phyloP scores from a whole-genome alignment of 1,140 invertebrate genomes.

The Drosophila ananassae region DNA sequence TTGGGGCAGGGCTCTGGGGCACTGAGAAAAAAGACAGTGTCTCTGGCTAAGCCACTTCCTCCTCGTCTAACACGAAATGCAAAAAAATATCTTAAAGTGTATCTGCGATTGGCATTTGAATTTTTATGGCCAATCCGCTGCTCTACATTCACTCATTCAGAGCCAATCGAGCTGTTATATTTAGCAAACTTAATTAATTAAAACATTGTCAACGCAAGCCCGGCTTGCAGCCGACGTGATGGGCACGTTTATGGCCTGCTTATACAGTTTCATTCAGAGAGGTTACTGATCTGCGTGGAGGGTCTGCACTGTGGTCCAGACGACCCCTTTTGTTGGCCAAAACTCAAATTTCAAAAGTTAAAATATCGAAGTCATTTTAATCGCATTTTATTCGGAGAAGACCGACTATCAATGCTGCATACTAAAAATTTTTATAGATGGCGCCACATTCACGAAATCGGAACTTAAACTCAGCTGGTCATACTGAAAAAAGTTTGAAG shows the following conservation, averaged over 20 bases:
- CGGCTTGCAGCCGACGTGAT: conserved; percentile 27
- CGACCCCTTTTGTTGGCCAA: too few species aligned
- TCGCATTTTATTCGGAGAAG: too few species aligned
- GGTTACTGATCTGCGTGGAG: conserved; percentile 1
- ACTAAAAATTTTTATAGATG: too few species aligned
- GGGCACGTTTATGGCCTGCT: conserved; percentile 30
- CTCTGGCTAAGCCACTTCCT: background rate
- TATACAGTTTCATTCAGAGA: conserved; percentile 24
- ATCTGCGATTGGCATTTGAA: conserved; percentile 48
- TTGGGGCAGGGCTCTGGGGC: conserved; percentile 31
- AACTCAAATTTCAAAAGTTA: too few species aligned
- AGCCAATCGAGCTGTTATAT: conserved; percentile 13
- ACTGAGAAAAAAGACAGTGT: conserved; percentile 3
- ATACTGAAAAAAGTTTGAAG: too few species aligned
- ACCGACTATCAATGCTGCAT: too few species aligned
- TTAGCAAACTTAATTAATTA: conserved; percentile 61
- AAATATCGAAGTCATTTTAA: too few species aligned
- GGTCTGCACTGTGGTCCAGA: too few species aligned
- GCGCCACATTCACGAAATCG: too few species aligned
- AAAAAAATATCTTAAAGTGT: background rate
- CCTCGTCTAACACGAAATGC: background rate
- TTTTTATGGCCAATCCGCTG: conserved; percentile 49
- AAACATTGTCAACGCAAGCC: conserved; percentile 24
- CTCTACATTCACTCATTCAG: conserved; percentile 57
- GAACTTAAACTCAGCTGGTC: too few species aligned